A percentile compares a stretch with the other conserved stretches of the same genome.
These are phyloP conservation scores for Propithecus perrieri DNA, from an alignment of 2,797 vertebrate species.

Conservation along the genomic window DNA sequence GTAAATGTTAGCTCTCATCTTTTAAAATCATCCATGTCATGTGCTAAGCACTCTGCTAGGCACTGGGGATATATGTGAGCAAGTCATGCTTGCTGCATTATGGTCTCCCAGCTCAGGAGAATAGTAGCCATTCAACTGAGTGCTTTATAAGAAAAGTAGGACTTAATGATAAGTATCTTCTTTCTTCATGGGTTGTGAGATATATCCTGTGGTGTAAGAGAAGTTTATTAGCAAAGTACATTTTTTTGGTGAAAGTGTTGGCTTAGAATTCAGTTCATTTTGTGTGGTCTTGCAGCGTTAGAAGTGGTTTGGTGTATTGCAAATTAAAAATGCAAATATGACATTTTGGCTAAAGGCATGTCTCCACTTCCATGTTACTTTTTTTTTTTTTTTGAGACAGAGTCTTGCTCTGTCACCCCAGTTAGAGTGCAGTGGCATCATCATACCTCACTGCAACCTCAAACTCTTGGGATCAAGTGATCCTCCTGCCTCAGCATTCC, in stretches of 20 bases:
- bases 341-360: not conserved
- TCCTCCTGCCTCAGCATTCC: not conserved
- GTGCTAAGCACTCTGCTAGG: not conserved
- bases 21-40: not conserved
- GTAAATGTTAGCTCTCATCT: not conserved
- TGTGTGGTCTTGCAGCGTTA: conserved; percentile 1
- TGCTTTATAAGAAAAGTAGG: not conserved
- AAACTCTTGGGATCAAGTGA: not conserved
- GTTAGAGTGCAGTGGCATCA: not conserved
- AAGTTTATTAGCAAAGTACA: not conserved
- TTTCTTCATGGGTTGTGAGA: not conserved
- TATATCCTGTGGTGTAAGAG: not conserved
- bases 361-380: not conserved
- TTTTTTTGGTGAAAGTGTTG: conserved; percentile 8
- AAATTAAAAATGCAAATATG: conserved; percentile 26
- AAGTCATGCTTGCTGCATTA: not conserved
- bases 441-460: not conserved
- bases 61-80: not conserved
- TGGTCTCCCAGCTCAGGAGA: not conserved
- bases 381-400: not conserved
- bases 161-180: conserved; percentile 8
- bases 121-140: not conserved
- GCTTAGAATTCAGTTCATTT: conserved; percentile 28
- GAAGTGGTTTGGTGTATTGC: not conserved
- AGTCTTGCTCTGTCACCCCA: not conserved